Conservation (phyloP, 2,113 vertebrate species). For the Sylvietta virens region DNA sequence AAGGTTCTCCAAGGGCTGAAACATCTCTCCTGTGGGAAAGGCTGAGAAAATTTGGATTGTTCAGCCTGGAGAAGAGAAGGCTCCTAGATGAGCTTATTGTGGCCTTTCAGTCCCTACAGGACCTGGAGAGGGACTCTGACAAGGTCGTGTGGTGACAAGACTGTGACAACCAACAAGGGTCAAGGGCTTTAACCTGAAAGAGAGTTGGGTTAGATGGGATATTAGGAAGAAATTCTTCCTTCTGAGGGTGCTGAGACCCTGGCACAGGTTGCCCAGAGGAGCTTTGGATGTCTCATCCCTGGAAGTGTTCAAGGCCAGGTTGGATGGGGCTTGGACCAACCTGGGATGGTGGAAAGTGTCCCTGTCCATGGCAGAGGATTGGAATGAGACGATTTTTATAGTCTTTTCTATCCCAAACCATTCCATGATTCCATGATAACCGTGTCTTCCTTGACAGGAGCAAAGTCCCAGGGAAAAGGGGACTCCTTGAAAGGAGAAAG, state of each 20-base stretch:
- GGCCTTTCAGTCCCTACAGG: background rate
- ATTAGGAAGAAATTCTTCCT: background rate
- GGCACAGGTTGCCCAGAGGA: background rate
- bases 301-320: background rate
- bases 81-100: background rate
- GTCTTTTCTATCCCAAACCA: background rate
- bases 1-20: background rate
- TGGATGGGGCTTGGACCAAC: accelerated
- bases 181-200: background rate
- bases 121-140: background rate
- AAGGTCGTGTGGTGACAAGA: background rate
- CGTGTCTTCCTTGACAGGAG: accelerated
- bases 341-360: background rate
- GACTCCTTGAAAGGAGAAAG: background rate
- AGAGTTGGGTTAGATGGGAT: background rate
- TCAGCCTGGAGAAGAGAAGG: background rate
- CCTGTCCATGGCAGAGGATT: background rate
- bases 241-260: accelerated
- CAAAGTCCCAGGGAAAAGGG: background rate
- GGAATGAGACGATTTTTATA: background rate
- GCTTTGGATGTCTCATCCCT: background rate
- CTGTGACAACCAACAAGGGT: background rate
- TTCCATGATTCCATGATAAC: background rate
- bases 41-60: background rate
- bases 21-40: background rate